A percentile compares a stretch with the other conserved stretches of the same genome.
phyloP scores from a whole-genome alignment of 2,888 invertebrate genomes.

The Pseudanteris insignis region DNA sequence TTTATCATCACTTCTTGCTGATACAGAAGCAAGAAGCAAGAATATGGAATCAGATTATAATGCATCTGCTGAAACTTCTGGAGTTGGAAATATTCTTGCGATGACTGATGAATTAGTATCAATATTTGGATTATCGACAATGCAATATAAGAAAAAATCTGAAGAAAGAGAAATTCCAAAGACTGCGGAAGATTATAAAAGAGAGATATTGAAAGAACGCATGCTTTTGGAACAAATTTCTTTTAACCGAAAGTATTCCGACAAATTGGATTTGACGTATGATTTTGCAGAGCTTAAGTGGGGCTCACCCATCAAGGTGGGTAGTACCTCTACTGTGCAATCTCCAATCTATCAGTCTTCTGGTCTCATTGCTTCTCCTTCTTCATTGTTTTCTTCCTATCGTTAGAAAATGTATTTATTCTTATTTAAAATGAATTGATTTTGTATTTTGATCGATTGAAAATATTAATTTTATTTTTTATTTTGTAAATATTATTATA shows the following conservation, averaged over 20 bases:
- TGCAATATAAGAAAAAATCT: neutral
- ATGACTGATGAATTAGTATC: too few species aligned
- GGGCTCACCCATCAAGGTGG: conserved; percentile 45
- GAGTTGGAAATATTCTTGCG: too few species aligned
- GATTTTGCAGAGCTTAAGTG: conserved; percentile 41
- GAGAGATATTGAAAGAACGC: conserved; percentile 11
- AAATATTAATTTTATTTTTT: too few species aligned
- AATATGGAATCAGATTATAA: too few species aligned
- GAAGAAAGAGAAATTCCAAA: conserved; percentile 31
- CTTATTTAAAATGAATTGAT: too few species aligned
- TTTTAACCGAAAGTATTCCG: conserved; percentile 26
- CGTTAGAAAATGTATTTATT: conserved; percentile 12
- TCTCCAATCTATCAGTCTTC: conserved; percentile 40
- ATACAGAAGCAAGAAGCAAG: neutral
- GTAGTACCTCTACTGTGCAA: conserved; percentile 41
- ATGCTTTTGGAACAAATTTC: conserved; percentile 21
- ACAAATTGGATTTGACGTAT: conserved; percentile 7
- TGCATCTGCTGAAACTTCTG: neutral
- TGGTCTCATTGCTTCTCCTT: conserved; percentile 43
- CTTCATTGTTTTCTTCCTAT: conserved; percentile 34
- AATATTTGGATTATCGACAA: too few species aligned
- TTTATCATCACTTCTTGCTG: neutral
- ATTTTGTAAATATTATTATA: too few species aligned
- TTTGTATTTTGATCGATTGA: too few species aligned
- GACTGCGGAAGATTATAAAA: conserved; percentile 27